Evolutionary conservation across 2,113 vertebrate genomes (phyloP), one percentile per base, ranked within the genome.

Genomic region (Hemiprocne comata): DNA sequence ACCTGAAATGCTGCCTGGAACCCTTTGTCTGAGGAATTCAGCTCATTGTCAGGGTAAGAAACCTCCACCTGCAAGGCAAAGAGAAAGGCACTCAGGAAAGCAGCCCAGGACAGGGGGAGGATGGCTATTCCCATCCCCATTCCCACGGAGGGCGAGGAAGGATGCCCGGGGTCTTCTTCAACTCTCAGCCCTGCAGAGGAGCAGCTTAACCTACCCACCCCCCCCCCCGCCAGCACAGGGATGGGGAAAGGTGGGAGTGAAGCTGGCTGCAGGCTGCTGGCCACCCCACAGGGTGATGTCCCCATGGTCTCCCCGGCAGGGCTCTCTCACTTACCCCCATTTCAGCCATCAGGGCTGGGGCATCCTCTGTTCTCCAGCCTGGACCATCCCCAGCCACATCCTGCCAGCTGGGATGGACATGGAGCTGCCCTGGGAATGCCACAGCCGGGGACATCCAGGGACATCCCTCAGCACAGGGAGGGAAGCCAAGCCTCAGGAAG

Each of bases 51-150:
- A 91, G 94, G 87, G 95, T 60, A 75, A 90, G 95, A 94, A 94
- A 92, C 95, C 92, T 93, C 94, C 96, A 98, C 97, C 98, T 99
- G 98, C 87, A 97, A 96, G 74, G 28, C 77, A 95, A 95, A 92
- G 34, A 10, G 83, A 89, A 79, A 91, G 84, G 62, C 53, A 10
- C 50, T 97, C 46, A 90, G 85, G 46, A 33, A 9, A 66, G 19
- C 13, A 4, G 5, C 31, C 34, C 44, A 0, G 76, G 44, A 38
- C 2, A 0, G 0, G 2, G 9, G n/a, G 13, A 29, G 58, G 53
- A 6, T 0, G 2, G 4, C 4, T 5, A 64, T 36, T 28, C 38
- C 58, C 2, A 3, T 8, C 38, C 50, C 55, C 17, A 23, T 18
- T 17, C 46, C 50, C 6, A 12, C 3, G 0, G 0, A 1, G 12